Conservation (phyloP, 2,888 invertebrate species). For the Pteria penguin region DNA sequence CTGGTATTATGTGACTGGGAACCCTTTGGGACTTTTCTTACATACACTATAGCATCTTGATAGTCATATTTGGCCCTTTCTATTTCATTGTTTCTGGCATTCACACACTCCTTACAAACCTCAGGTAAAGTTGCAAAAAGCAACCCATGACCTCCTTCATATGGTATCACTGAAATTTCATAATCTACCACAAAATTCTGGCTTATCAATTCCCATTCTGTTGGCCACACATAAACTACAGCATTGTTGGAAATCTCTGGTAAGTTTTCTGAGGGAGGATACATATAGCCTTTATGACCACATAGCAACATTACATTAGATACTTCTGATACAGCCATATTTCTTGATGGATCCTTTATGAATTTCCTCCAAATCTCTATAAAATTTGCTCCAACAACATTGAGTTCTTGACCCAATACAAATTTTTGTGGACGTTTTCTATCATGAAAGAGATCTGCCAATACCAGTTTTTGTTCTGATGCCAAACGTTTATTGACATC, state of each 20-base stretch:
- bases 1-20: conserved; percentile 15
- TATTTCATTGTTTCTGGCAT: conserved; percentile 65
- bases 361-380: conserved; percentile 80
- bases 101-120: conserved; percentile 73
- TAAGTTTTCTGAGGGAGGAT: conserved; percentile 60
- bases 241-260: conserved; percentile 46
- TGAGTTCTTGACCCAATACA: conserved; percentile 53
- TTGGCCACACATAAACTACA: conserved; percentile 63
- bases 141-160: conserved; percentile 54
- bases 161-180: conserved; percentile 58
- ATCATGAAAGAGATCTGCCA: conserved; percentile 78
- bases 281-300: conserved; percentile 73
- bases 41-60: conserved; percentile 69
- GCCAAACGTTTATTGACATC: conserved; percentile 65
- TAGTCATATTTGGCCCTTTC: conserved; percentile 71
- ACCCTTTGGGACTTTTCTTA: conserved; percentile 59
- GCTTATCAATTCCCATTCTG: conserved; percentile 69
- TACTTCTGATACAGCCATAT: conserved; percentile 61
- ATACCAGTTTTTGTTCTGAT: conserved; percentile 76
- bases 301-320: conserved; percentile 72
- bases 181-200: conserved; percentile 63
- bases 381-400: conserved; percentile 77
- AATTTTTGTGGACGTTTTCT: conserved; percentile 76
- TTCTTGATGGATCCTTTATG: conserved; percentile 74
- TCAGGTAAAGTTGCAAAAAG: conserved; percentile 55